phyloP scores from a whole-genome alignment of 53 echinoderm and acorn worm species.

The Echinarachnius parma region DNA sequence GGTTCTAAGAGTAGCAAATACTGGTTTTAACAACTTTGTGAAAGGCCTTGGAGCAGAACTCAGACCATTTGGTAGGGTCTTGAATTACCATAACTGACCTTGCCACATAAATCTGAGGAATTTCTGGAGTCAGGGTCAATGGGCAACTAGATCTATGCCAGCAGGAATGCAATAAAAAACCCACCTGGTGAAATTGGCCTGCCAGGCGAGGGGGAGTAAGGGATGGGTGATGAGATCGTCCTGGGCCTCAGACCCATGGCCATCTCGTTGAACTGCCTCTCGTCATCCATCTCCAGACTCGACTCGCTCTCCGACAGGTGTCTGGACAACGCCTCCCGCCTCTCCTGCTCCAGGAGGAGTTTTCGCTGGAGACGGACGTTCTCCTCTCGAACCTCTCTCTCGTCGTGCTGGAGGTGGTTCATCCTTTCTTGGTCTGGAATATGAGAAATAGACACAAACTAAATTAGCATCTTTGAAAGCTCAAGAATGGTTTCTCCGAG shows the following conservation, averaged over 20 bases:
- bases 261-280: conserved; percentile 99
- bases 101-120: no score
- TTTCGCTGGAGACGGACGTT: conserved; percentile 91
- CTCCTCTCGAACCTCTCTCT: conserved; percentile 88
- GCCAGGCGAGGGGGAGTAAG: conserved; percentile 76
- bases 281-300: conserved; percentile 98
- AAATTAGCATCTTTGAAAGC: no score
- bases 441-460: conserved; percentile 7
- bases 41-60: no score
- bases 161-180: no score
- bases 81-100: no score
- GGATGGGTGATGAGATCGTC: conserved; percentile 97
- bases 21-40: no score
- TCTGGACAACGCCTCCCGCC: conserved; percentile 87
- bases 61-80: no score
- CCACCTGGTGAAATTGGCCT: conserved; percentile 95
- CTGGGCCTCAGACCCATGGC: conserved; percentile 87
- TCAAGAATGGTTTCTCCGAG: no score
- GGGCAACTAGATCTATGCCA: no score
- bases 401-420: conserved; percentile 79
- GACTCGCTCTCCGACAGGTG: conserved; percentile 99
- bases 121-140: no score
- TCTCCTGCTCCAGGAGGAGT: conserved; percentile 87
- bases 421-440: conserved; percentile 80
- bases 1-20: no score